Evolutionary conservation across 2,113 vertebrate genomes (phyloP), one percentile per base, ranked within the genome.

Genomic region (Morone saxatilis): DNA sequence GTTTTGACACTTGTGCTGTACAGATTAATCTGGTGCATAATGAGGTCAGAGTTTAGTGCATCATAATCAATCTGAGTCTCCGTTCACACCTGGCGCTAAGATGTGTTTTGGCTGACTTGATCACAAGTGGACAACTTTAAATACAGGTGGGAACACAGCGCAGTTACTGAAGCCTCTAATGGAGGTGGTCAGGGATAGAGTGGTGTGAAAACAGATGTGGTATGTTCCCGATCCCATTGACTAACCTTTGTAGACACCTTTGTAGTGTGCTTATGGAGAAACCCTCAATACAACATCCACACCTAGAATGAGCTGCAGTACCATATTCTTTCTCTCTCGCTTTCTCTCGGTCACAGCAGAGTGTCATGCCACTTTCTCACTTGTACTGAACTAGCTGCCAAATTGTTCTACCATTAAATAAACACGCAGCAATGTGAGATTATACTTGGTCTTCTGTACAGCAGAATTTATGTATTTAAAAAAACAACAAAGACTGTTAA

Each of bases 311-410:
- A 63, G 59, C 81, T 43, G 45, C 76, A 53, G 62, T 2, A 70
- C 41, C 71, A 82, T 76, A 61, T 84, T 86, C 66, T 78, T 3
- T 47, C 48, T 60, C 19, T 66, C 63, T 80, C 47, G 7, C 78
- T 48, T 65, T 66, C 38, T 59, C n/a, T 43, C 43, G 13, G 51
- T 81, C 76, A 71, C 41, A 71, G 53, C 16, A 43, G 63, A 70
- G 76, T 78, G 74, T 76, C 43, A 14, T 48, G 12, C 22, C 68
- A 19, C 71, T 53, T 61, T 77, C 69, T 72, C 76, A 57, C 65
- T 63, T 47, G 31, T 67, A 41, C 70, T 68, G 13, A 79, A 57
- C 43, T 25, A n/a, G 57, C 78, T 78, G 76, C 69, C 69, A 72
- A 45, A 71, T 25, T 40, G 40, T 51, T 66, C 13, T 41, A 11